Percentiles rank a stretch among this genome's conserved stretches.
Evolutionary conservation across 2,888 invertebrate species (phyloP).

Genomic region (Amphimallon solstitiale): DNA sequence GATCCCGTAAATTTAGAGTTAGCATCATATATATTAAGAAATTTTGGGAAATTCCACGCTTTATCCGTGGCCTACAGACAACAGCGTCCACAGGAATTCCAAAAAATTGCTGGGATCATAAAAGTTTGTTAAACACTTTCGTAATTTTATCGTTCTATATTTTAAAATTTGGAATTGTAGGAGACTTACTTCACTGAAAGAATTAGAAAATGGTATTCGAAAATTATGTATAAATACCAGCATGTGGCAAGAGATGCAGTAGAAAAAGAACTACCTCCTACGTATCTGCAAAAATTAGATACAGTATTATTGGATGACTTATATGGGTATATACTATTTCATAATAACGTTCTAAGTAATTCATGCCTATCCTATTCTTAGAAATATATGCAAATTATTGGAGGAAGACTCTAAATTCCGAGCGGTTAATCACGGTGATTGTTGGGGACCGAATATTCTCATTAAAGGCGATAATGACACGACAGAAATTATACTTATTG

Average conservation of each 20-base stretch:
- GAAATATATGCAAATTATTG: constrained; percentile 15
- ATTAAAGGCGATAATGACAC: constrained; percentile 63
- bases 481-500: constrained; percentile 63
- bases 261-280: constrained; percentile 70
- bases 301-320: constrained; percentile 67
- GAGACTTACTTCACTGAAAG: constrained; percentile 71
- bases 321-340: constrained; percentile 60
- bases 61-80: constrained; percentile 63
- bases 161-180: constrained; percentile 46
- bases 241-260: constrained; percentile 72
- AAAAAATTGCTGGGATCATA: constrained; percentile 46
- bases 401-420: constrained; percentile 53
- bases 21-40: constrained; percentile 55
- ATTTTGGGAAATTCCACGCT: constrained; percentile 63
- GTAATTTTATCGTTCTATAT: not conserved
- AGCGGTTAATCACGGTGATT: constrained; percentile 74
- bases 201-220: constrained; percentile 68
- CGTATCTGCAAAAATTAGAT: constrained; percentile 68
- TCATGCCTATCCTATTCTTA: not conserved
- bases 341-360: too few relatives aligned
- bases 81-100: constrained; percentile 59
- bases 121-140: constrained; percentile 29
- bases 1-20: constrained; percentile 51
- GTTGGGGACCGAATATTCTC: constrained; percentile 76
- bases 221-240: constrained; percentile 65